These are phyloP conservation scores for Lepidotrigona ventralis DNA, from an alignment of 1,140 invertebrate genomes.

Conservation along the genomic window DNA sequence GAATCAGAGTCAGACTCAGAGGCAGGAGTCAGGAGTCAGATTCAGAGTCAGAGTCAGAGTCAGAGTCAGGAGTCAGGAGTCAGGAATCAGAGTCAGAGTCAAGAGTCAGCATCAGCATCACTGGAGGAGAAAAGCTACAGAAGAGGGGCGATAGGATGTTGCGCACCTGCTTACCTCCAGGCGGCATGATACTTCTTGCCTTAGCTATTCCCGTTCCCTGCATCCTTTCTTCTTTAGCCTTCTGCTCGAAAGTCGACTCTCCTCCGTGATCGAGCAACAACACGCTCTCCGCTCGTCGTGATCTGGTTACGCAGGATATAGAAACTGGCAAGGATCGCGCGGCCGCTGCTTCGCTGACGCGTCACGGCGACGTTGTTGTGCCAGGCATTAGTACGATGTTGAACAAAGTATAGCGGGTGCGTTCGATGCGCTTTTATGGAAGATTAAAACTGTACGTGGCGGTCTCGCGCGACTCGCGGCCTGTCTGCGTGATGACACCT, in stretches of 20 bases:
- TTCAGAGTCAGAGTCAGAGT: too few species aligned
- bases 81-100: not conserved
- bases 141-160: slow-evolving; percentile 58
- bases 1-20: too few species aligned
- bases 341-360: not conserved
- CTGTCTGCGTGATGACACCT: not conserved
- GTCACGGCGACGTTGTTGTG: slow-evolving; percentile 24
- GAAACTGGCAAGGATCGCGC: slow-evolving; percentile 8
- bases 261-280: slow-evolving; percentile 3
- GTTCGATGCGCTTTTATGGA: slow-evolving; percentile 25
- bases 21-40: too few species aligned
- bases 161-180: slow-evolving; percentile 71
- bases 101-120: not conserved
- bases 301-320: slow-evolving; percentile 66
- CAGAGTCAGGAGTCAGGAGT: too few species aligned
- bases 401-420: slow-evolving; percentile 2
- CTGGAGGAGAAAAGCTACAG: slow-evolving; percentile 26
- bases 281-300: slow-evolving; percentile 49
- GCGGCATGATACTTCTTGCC: slow-evolving; percentile 58
- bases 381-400: slow-evolving; percentile 4
- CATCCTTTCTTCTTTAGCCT: slow-evolving; percentile 2
- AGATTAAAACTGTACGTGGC: slow-evolving; percentile 19
- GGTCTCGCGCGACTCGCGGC: too few species aligned
- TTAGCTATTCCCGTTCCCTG: slow-evolving; percentile 51
- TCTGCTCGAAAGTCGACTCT: not conserved